phyloP scores from a whole-genome alignment of 2,113 vertebrate species.

The Spea bombifrons region DNA sequence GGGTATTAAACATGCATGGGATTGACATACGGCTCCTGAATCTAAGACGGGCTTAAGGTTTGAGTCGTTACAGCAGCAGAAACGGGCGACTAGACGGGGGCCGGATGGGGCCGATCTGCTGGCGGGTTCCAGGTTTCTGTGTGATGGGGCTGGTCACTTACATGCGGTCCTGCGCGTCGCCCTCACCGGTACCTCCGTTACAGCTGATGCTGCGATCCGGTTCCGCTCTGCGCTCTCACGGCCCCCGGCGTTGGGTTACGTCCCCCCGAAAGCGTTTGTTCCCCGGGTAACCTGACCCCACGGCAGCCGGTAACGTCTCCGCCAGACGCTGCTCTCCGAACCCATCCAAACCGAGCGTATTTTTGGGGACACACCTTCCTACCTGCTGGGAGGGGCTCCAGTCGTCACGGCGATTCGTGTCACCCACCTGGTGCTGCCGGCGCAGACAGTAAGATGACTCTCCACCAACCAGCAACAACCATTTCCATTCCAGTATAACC shows the following conservation, averaged over 20 bases:
- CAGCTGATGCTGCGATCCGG: background rate
- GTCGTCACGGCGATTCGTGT: conserved; percentile 9
- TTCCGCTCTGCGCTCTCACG: background rate
- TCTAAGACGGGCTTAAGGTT: no score
- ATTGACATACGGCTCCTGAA: no score
- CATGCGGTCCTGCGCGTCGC: background rate
- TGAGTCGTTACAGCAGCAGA: no score
- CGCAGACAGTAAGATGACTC: background rate
- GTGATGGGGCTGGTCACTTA: no score
- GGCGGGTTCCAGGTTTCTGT: no score
- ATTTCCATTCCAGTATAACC: background rate
- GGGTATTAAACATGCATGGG: no score
- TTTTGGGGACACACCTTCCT: conserved; percentile 16
- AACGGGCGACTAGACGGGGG: no score
- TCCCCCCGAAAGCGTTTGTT: background rate
- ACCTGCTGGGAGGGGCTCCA: conserved; percentile 18
- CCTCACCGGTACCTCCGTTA: background rate
- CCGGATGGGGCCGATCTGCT: no score
- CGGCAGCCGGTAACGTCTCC: background rate
- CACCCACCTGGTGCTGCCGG: conserved; percentile 13
- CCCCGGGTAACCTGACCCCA: background rate
- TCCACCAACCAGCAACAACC: background rate
- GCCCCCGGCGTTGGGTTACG: background rate
- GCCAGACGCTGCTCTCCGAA: background rate
- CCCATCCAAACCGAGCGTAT: background rate